Evolutionary conservation across 1,140 invertebrate species (phyloP).

Genomic region (Asobara japonica): DNA sequence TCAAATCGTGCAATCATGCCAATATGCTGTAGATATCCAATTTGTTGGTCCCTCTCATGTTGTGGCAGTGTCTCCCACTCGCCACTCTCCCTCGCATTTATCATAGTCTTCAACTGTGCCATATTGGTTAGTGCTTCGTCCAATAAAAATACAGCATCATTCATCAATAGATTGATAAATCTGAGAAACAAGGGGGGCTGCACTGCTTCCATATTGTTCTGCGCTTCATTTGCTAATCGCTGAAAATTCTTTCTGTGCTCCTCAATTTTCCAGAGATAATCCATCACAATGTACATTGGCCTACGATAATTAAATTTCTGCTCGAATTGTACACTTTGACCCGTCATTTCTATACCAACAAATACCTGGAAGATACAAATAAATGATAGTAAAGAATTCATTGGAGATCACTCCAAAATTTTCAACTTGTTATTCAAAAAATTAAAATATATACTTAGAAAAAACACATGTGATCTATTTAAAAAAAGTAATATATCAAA

Average conservation of each 20-base stretch:
- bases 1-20: conserved; percentile 90
- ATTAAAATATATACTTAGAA: too few relatives aligned
- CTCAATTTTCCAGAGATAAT: conserved; percentile 88
- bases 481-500: too few relatives aligned
- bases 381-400: conserved; percentile 67
- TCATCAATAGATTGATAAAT: conserved; percentile 95
- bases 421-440: too few relatives aligned
- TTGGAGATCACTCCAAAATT: too few relatives aligned
- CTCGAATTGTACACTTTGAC: conserved; percentile 94
- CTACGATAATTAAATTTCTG: conserved; percentile 97
- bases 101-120: conserved; percentile 81
- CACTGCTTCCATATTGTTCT: conserved; percentile 88
- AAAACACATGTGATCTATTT: too few relatives aligned
- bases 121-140: conserved; percentile 91
- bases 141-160: conserved; percentile 93
- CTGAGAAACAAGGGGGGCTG: conserved; percentile 91
- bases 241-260: conserved; percentile 81
- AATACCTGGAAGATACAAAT: conserved; percentile 79
- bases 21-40: conserved; percentile 79
- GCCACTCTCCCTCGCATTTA: conserved; percentile 77
- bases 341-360: conserved; percentile 97
- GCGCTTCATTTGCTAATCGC: conserved; percentile 79
- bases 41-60: conserved; percentile 81
- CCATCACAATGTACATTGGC: conserved; percentile 94
- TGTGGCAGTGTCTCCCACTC: conserved; percentile 79